Percentiles rank a stretch among this genome's conserved stretches.
These are phyloP conservation scores for Phyto melanocephala DNA, from an alignment of 2,888 invertebrate species.

Conservation along the genomic window DNA sequence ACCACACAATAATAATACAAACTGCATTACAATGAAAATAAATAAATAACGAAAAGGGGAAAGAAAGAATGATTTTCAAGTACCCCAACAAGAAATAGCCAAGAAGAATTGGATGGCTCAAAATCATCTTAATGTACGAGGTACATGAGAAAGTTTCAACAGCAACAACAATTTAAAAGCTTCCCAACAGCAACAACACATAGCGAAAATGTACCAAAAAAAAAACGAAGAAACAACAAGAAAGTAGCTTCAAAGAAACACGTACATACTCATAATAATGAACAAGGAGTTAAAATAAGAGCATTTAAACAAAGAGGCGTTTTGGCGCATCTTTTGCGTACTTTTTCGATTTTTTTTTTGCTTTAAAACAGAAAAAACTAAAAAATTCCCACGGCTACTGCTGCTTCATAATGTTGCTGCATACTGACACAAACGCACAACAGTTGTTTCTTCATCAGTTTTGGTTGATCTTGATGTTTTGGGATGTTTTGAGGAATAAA, in stretches of 20 bases:
- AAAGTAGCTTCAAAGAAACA: conserved; percentile 44
- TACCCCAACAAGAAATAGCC: conserved; percentile 7
- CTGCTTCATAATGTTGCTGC: conserved; percentile 42
- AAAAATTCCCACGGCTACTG: conserved; percentile 62
- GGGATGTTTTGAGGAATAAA: conserved; percentile 21
- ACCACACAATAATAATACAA: background rate
- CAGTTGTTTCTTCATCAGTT: conserved; percentile 14
- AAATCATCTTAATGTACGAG: conserved; percentile 18
- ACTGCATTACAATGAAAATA: conserved; percentile 33
- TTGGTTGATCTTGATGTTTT: conserved; percentile 51
- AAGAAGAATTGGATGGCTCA: conserved; percentile 32
- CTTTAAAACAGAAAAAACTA: conserved; percentile 19
- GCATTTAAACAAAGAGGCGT: conserved; percentile 63
- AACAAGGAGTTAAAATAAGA: conserved; percentile 61
- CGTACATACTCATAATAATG: conserved; percentile 20
- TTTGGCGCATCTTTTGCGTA: conserved; percentile 63
- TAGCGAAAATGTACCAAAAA: conserved; percentile 16
- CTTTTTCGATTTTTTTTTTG: conserved; percentile 21
- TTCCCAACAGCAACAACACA: conserved; percentile 3
- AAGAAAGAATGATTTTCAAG: conserved; percentile 47
- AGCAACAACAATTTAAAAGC: conserved; percentile 10
- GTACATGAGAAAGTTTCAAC: conserved; percentile 51
- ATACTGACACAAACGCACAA: background rate
- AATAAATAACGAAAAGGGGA: conserved; percentile 30
- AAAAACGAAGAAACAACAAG: background rate